Conservation (phyloP, 1,140 invertebrate species). For the Drosophila rufa region DNA sequence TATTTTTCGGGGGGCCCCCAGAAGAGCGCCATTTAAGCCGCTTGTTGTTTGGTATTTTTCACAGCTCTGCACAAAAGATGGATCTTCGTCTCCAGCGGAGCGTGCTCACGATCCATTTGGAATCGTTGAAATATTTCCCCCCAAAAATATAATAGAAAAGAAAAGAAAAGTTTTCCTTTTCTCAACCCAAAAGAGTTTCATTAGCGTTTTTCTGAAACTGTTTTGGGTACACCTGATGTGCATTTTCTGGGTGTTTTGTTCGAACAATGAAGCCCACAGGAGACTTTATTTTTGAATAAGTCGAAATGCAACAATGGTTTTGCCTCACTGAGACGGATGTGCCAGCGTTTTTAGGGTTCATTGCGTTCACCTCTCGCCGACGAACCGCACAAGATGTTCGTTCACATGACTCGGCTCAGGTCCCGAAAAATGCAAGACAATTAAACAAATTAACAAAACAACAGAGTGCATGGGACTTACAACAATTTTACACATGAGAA, state of each 20-base stretch:
- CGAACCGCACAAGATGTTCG: conserved; percentile 75
- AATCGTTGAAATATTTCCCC: conserved; percentile 59
- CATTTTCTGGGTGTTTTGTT: conserved; percentile 17
- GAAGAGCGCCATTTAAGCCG: conserved; percentile 81
- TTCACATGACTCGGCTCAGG: conserved; percentile 72
- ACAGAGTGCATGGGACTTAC: conserved; percentile 32
- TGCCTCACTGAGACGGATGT: conserved; percentile 59
- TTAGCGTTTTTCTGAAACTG: conserved; percentile 50
- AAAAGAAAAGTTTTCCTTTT: conserved; percentile 59
- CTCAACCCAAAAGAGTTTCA: conserved; percentile 53
- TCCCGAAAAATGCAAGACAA: conserved; percentile 70
- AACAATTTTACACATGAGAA: conserved; percentile 81
- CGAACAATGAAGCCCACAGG: conserved; percentile 68
- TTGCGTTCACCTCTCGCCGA: conserved; percentile 54
- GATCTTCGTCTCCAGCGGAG: conserved; percentile 75
- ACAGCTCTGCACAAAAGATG: conserved; percentile 75
- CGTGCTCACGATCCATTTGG: conserved; percentile 65
- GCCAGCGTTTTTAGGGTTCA: conserved; percentile 76
- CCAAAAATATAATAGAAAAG: conserved; percentile 2
- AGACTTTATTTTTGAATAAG: conserved; percentile 70
- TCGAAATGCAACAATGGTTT: conserved; percentile 58
- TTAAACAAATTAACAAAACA: conserved; percentile 80
- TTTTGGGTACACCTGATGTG: conserved; percentile 66
- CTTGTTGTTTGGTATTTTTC: conserved; percentile 76
- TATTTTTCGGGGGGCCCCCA: conserved; percentile 32